Conservation (phyloP, 2,113 vertebrate species). For the Halcyon malimbica region DNA sequence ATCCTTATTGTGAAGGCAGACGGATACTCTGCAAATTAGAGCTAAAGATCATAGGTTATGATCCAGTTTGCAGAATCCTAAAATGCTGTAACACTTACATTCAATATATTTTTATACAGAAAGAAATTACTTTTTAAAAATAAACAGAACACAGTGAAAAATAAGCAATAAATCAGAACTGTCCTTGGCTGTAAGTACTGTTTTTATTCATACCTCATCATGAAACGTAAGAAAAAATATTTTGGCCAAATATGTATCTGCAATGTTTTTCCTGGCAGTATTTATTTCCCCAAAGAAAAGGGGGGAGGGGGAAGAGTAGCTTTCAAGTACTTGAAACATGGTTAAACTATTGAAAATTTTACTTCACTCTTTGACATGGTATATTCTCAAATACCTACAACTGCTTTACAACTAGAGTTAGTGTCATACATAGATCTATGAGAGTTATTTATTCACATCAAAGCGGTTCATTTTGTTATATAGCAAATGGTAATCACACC, state of each 20-base stretch:
- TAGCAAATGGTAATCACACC: neutral
- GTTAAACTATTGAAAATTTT: conserved; percentile 51
- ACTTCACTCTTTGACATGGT: conserved; percentile 12
- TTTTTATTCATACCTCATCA: conserved; percentile 56
- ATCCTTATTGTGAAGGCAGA: neutral
- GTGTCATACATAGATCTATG: neutral
- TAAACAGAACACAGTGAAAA: neutral
- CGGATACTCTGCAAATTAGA: neutral
- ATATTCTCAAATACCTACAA: conserved; percentile 35
- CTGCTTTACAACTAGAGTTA: conserved; percentile 46
- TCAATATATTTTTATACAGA: neutral
- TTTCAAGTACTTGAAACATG: conserved; percentile 26
- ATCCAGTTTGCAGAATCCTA: neutral
- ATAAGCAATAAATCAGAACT: conserved; percentile 19
- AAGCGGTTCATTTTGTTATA: rapidly evolving
- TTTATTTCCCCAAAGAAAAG: conserved; percentile 50
- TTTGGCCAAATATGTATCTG: conserved; percentile 55
- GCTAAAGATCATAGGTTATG: neutral
- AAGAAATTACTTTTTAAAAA: neutral
- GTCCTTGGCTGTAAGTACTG: conserved; percentile 13
- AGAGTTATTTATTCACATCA: neutral
- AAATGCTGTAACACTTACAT: conserved; percentile 14
- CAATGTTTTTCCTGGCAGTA: conserved; percentile 62
- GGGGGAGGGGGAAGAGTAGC: rapidly evolving
- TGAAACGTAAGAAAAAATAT: conserved; percentile 1